Base-by-base conservation (phyloP, 2,113 vertebrate genomes). In the Anarhynchus alexandrinus region DNA sequence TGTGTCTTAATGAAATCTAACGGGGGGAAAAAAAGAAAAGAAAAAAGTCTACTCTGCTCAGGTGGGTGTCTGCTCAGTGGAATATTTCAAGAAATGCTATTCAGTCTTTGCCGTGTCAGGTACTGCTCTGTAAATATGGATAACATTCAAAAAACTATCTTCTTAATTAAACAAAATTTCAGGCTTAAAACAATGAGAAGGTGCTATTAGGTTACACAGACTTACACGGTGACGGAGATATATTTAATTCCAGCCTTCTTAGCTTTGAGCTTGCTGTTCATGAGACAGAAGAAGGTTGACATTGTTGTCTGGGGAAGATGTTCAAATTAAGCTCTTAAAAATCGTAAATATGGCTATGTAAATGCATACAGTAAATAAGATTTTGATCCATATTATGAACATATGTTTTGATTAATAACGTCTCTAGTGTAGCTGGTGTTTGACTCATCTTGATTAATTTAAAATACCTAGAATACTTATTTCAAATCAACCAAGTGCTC, bases 211-310 rank as follows among this genome's bases (percentile, higher is more conserved):
- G 25, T 40, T 51, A 45, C 11, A 47, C 2, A 72, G 32, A 42
- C 0, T 11, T 45, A 78, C 5, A 0, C 14, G 5, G 43, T 43
- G 43, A 4, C 5, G 0, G 70, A 58, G 8, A 4, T 54, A 42
- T 19, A 9, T 69, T 64, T 77, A 81, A 77, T 77, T 93, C 18
- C 8, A 57, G 4, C 52, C 34, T 47, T 91, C 29, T 49, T 73
- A 76, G 8, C 10, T 62, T 36, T 65, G 10, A 96, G 11, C 3
- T 38, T 82, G 9, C 15, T 61, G 5, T n/a, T 88, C 49, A 38
- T 34, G 69, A 30, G 26, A 54, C 14, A 51, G 19, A 82, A 74
- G 9, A 25, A 14, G 1, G 4, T 1, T 61, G 17, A 6, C 8
- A 18, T 42, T 79, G 6, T 49, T 49, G 8, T 65, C 21, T 64